These are phyloP conservation scores for Escarpia spicata DNA, from an alignment of 2,888 invertebrate genomes.

Conservation along the genomic window DNA sequence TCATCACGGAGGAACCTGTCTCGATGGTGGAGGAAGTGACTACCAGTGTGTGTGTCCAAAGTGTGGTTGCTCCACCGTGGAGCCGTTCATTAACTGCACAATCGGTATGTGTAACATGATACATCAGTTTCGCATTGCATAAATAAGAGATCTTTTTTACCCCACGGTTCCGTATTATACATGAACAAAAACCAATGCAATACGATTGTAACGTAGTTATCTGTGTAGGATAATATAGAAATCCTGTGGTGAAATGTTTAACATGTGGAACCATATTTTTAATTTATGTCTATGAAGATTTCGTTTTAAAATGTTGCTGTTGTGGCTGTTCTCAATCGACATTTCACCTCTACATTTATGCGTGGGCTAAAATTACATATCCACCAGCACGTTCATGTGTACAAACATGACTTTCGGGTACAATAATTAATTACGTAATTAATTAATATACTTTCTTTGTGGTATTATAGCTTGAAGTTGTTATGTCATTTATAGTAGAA, in stretches of 20 bases:
- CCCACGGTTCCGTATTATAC: too few relatives aligned
- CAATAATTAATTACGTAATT: not conserved
- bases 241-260: too few relatives aligned
- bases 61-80: not conserved
- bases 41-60: not conserved
- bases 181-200: too few relatives aligned
- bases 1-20: not conserved
- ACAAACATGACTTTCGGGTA: not conserved
- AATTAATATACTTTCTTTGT: not conserved
- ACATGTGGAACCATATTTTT: too few relatives aligned
- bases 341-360: not conserved
- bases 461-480: not conserved
- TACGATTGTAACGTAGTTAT: too few relatives aligned
- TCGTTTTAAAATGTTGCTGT: too few relatives aligned
- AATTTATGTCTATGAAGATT: too few relatives aligned
- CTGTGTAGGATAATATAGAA: too few relatives aligned
- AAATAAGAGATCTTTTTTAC: not conserved
- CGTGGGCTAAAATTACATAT: not conserved
- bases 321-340: too few relatives aligned
- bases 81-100: not conserved
- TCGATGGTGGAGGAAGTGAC: not conserved
- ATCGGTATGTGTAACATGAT: not conserved
- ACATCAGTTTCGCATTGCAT: not conserved
- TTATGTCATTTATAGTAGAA: not conserved
- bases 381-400: not conserved